Conservation (phyloP, 2,797 vertebrate genomes). For the Meda fulgida region DNA sequence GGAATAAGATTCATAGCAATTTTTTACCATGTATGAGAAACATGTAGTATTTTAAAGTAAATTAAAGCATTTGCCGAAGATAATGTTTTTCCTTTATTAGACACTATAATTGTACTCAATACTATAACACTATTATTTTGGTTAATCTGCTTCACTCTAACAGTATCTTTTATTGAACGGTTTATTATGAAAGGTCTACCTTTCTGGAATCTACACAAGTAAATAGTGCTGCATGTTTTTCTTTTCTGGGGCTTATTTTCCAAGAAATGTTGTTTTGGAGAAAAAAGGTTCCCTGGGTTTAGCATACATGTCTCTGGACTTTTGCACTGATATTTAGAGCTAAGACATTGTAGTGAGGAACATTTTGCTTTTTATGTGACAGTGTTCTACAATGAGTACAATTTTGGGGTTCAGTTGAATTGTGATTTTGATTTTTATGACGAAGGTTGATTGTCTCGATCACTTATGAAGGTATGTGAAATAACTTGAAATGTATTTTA, state of each 20-base stretch:
- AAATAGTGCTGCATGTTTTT: not conserved
- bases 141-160: not conserved
- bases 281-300: not conserved
- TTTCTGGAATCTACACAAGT: not conserved
- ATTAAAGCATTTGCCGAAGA: not conserved
- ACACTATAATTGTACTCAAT: not conserved
- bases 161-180: not conserved
- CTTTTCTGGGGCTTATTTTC: not conserved
- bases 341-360: not conserved
- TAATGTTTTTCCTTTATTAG: not conserved
- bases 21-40: not conserved
- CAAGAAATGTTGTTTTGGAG: not conserved
- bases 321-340: not conserved
- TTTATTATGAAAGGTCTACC: not conserved
- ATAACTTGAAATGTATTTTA: conserved; percentile 36
- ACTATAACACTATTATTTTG: not conserved
- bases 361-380: not conserved
- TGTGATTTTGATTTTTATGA: conserved; percentile 29
- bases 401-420: not conserved
- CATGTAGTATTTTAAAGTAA: not conserved
- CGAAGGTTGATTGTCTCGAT: not conserved
- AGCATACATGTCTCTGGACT: conserved; percentile 4
- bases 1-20: not conserved
- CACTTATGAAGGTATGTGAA: conserved; percentile 14
- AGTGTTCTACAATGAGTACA: not conserved